A percentile compares a stretch with the other conserved stretches of the same genome.
Evolutionary conservation across 2,797 vertebrate species (phyloP).

Genomic region (Pseudochirops corinnae): DNA sequence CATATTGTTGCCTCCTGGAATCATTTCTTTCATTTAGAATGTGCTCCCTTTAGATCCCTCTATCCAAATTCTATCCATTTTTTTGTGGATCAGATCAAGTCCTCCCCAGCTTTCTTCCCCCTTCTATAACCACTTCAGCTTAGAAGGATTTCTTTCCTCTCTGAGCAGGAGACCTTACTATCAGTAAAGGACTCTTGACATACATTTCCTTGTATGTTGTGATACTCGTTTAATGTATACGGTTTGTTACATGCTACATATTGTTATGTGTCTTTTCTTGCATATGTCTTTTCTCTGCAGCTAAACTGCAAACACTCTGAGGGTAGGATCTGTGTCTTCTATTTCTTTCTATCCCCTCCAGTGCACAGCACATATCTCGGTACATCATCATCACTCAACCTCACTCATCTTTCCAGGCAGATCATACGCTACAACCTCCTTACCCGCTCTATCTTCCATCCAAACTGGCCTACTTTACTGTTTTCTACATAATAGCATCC

Average conservation of each 20-base stretch:
- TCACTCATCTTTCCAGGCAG: neutral
- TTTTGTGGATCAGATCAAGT: neutral
- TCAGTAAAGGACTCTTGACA: neutral
- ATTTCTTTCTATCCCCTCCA: neutral
- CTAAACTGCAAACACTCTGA: neutral
- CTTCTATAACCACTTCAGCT: neutral
- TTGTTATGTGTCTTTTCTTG: neutral
- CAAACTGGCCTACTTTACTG: neutral
- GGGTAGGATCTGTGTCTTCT: neutral
- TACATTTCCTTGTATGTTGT: neutral
- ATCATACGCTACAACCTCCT: neutral
- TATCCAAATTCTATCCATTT: neutral
- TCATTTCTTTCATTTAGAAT: neutral
- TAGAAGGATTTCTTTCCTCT: neutral
- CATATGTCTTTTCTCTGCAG: neutral
- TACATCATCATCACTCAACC: neutral
- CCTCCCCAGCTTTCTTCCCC: neutral
- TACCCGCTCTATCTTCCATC: neutral
- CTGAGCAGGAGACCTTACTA: neutral
- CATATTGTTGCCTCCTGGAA: neutral
- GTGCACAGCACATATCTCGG: neutral
- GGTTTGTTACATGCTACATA: neutral
- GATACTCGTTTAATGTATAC: neutral
- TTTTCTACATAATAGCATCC: neutral
- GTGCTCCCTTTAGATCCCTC: neutral